Evolutionary conservation across 2,797 vertebrate species (phyloP), one percentile per base, ranked within the genome.

Genomic region (Limosa lapponica): DNA sequence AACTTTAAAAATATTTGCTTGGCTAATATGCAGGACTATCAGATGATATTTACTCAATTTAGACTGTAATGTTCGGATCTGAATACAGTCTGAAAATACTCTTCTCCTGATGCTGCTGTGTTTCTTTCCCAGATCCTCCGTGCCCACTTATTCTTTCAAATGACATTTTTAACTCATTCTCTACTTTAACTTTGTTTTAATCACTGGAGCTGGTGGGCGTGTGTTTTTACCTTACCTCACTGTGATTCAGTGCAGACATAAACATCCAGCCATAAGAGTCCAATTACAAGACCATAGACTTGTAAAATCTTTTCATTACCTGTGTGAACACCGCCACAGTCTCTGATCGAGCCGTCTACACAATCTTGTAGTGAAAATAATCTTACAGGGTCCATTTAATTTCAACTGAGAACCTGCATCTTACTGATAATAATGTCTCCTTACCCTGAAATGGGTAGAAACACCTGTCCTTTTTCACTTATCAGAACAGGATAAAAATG

Each of bases 271-370:
- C 32, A 55, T 52, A 20, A 41, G 58, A 86, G 37, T 39, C 34
- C n/a, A 41, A 41, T 83, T 55, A 66, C 18, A 82, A 72, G 54
- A 89, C 27, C 30, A 36, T 6, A 59, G 15, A 73, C 43, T 66
- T 84, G 44, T 70, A 87, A 96, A 94, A 52, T 71, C 9, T 85
- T 89, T 94, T 85, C 36, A 87, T 92, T 87, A 49, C 18, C 6
- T 46, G 7, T 48, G 51, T 59, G 39, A 88, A 46, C 0, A 0
- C 32, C 77, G 25, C n/a, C 4, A 3, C 34, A 43, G 37, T 59
- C 48, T 79, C 77, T 82, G 58, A 62, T 3, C 61, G 62, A 93
- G 43, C 13, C 11, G 11, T 69, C 24, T 79, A 34, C 36, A 51
- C 28, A 79, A 48, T n/a, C 13, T 51, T 52, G 22, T 13, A 23